Base-by-base conservation (phyloP, 2,888 invertebrate species). In the Subacronicta megacephala region DNA sequence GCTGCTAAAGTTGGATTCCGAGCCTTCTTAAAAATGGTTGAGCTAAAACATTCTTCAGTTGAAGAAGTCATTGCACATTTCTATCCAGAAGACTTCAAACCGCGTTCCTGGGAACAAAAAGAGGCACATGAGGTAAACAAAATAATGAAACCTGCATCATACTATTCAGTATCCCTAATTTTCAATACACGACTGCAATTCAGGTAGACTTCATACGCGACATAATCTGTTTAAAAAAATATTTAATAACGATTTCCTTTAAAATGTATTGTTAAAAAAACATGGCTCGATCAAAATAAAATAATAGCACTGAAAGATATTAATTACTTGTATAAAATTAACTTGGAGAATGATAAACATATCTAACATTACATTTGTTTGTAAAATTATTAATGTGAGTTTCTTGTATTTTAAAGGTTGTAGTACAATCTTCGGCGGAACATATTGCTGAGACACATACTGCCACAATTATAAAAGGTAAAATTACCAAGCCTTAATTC, bases 11-110 rank as follows among this genome's bases (percentile, higher is more conserved):
- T 97, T 46, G 98, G 98, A 10, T 98, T 98, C 89, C 95, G 96
- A 69, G 98, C 98, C 6, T 97, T 98, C 85, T 96, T 98, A 92
- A 96, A 96, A 80, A 97, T 98, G 97, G 96, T 98, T 7, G 97
- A 97, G 82, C 93, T 96, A 56, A 96, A 96, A 79, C 96, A 97
- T 81, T 96, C 96, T 46, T 96, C 97, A 0, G 97, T 98, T 17
- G 98, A 98, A 88, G 97, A 97, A 88, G 96, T 98, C 17, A 97
- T 98, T 70, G 96, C 96, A 2, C 96, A 97, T 78, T 97, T 98
- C 82, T 96, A 96, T 59, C 97, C 97, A 2, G 97, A 97, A 89
- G 98, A 98, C 89, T 98, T 98, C 84, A 96, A 96, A 63, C 96
- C 96, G 40, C 95, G 96, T 60, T 96, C 96, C 81, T 98, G 98